Percentiles rank a stretch among this genome's conserved stretches.
Evolutionary conservation across 2,113 vertebrate genomes (phyloP).

Genomic region (Anarrhichthys ocellatus): DNA sequence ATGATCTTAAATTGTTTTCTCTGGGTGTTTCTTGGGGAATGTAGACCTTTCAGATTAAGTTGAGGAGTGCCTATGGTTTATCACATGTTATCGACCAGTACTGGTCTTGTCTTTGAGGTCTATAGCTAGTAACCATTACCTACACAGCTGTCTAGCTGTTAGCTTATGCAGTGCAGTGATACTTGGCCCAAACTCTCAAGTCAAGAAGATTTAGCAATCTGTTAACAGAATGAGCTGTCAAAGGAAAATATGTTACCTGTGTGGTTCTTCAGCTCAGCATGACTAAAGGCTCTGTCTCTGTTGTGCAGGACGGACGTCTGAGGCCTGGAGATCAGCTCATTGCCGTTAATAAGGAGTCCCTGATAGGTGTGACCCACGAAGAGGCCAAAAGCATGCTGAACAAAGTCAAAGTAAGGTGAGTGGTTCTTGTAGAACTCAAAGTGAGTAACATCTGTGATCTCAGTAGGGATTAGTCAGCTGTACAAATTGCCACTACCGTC

Average conservation of each 20-base stretch:
- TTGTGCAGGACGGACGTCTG: constrained; percentile 88
- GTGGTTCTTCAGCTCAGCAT: neutral
- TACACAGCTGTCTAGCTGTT: too few relatives aligned
- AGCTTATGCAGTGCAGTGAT: too few relatives aligned
- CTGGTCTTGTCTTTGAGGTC: too few relatives aligned
- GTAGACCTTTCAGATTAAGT: too few relatives aligned
- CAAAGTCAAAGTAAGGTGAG: constrained; percentile 88
- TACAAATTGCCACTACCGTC: too few relatives aligned
- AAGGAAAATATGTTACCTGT: neutral
- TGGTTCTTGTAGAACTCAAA: neutral
- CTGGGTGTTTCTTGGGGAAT: too few relatives aligned
- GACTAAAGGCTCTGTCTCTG: neutral
- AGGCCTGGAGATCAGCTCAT: constrained; percentile 91
- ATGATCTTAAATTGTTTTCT: too few relatives aligned
- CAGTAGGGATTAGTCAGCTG: neutral
- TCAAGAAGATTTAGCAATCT: neutral
- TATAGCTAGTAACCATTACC: too few relatives aligned
- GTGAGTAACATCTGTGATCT: neutral
- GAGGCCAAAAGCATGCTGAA: constrained; percentile 89
- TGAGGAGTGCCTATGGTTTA: too few relatives aligned
- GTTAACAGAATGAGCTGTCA: neutral
- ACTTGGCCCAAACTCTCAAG: neutral
- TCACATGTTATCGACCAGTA: too few relatives aligned
- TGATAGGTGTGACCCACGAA: constrained; percentile 90
- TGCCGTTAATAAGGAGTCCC: constrained; percentile 91